Base-by-base conservation (phyloP, 2,888 invertebrate species). In the Omphaloscelis lunosa region DNA sequence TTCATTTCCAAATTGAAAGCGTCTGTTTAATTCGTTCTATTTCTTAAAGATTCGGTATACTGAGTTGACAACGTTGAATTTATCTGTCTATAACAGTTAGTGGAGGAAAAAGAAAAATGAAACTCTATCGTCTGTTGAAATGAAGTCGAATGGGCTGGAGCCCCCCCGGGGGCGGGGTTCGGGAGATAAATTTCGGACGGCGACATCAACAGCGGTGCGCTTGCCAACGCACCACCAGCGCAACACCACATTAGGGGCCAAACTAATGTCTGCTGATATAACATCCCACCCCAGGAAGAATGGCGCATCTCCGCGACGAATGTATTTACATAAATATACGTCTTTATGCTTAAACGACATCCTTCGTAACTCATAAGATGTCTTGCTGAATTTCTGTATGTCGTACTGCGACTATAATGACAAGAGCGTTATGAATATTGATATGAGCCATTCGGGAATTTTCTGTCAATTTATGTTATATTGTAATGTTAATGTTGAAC, bases 201-300 rank as follows among this genome's bases (percentile, higher is more conserved):
- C 89, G 93, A 92, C 93, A 93, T 93, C 92, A 93, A 92, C 93
- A 92, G 91, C 90, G 86, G 87, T 86, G 89, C 91, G 90, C 90
- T 91, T 91, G 91, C 90, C 93, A 89, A 91, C 92, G 92, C 92
- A 91, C 91, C 88, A 88, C 82, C 87, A 85, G 86, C 89, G 86
- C 92, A 88, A 90, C 92, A 92, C 90, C 90, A 92, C 93, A 92
- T 93, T 93, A 93, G 92, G 89, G 91, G 86, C 87, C 89, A 86
- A 89, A 90, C 93, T 93, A 93, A 93, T 93, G 93, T 92, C 90
- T 89, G 82, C 89, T 89, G 91, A 91, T 92, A 91, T 90, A 91
- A 90, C 90, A 90, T 90, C 90, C 89, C 84, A 84, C 83, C 81
- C 86, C 84, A 84, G 78, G 82, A 88, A 86, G 84, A 86, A 85